Evolutionary conservation across 2,797 vertebrate genomes (phyloP).

Genomic region (Chelon labrosus): DNA sequence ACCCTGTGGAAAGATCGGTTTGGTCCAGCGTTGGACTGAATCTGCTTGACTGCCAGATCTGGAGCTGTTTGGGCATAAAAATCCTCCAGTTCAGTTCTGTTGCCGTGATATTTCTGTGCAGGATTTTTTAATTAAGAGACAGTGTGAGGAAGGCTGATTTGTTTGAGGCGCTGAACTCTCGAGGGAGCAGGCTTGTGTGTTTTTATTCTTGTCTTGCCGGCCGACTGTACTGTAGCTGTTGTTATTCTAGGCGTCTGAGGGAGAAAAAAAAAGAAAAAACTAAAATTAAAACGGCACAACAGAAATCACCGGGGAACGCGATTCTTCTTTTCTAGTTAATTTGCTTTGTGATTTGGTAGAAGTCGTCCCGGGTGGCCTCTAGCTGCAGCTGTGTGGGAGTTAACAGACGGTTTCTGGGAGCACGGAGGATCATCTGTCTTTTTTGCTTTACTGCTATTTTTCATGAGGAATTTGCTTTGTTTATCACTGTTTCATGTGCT

Average conservation of each 20-base stretch:
- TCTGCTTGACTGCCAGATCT: no score
- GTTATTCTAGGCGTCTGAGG: constrained; percentile 42
- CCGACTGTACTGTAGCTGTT: constrained; percentile 32
- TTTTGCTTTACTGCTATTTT: constrained; percentile 55
- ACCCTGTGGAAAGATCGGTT: no score
- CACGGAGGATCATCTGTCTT: constrained; percentile 43
- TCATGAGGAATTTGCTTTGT: constrained; percentile 49
- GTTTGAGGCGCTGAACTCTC: constrained; percentile 24
- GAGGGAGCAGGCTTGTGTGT: constrained; percentile 17
- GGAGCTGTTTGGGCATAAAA: no score
- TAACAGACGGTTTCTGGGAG: constrained; percentile 42
- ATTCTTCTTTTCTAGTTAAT: constrained; percentile 62
- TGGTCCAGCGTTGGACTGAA: no score
- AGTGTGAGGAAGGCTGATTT: constrained; percentile 35
- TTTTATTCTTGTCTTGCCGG: constrained; percentile 38
- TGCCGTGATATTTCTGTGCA: no score
- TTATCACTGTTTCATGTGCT: constrained; percentile 35
- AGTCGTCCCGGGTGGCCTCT: constrained; percentile 55
- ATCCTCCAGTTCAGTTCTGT: no score
- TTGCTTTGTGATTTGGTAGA: constrained; percentile 65
- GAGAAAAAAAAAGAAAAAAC: constrained; percentile 11
- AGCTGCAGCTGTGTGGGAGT: constrained; percentile 72
- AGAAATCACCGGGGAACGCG: constrained; percentile 40
- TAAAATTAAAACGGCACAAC: constrained; percentile 23
- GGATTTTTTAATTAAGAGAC: constrained; percentile 56